phyloP scores from a whole-genome alignment of 2,113 vertebrate species.

The Mesitornis unicolor region DNA sequence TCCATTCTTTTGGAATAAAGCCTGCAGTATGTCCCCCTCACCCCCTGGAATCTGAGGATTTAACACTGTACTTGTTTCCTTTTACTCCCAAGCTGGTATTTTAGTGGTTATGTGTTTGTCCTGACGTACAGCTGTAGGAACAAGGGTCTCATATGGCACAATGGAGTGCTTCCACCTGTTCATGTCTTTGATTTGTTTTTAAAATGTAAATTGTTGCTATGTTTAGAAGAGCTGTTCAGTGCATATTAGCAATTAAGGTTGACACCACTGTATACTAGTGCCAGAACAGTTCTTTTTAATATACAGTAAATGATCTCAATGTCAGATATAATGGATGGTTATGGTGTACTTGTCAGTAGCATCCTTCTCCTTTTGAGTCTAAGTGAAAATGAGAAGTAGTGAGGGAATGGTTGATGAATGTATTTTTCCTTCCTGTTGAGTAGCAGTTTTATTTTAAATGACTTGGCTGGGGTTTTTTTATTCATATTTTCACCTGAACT shows the following conservation, averaged over 20 bases:
- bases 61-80: neutral
- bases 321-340: slow-evolving; percentile 14
- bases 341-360: neutral
- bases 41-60: neutral
- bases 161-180: slow-evolving; percentile 38
- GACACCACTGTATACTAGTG: slow-evolving; percentile 9
- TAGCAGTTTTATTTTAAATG: neutral
- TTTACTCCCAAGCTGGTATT: neutral
- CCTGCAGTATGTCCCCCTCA: neutral
- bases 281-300: slow-evolving; percentile 21
- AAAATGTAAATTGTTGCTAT: slow-evolving; percentile 47
- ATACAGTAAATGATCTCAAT: neutral
- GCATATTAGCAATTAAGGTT: slow-evolving; percentile 24
- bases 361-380: neutral
- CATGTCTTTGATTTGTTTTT: slow-evolving; percentile 21
- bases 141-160: neutral
- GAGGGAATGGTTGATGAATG: neutral
- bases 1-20: neutral
- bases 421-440: neutral
- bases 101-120: neutral
- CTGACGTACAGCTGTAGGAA: neutral
- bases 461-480: neutral
- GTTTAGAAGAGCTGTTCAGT: slow-evolving; percentile 14
- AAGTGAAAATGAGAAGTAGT: slow-evolving; percentile 14
- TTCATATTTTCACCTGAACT: neutral